These are phyloP conservation scores for Lysandra coridon DNA, from an alignment of 2,888 invertebrate genomes.

Conservation along the genomic window DNA sequence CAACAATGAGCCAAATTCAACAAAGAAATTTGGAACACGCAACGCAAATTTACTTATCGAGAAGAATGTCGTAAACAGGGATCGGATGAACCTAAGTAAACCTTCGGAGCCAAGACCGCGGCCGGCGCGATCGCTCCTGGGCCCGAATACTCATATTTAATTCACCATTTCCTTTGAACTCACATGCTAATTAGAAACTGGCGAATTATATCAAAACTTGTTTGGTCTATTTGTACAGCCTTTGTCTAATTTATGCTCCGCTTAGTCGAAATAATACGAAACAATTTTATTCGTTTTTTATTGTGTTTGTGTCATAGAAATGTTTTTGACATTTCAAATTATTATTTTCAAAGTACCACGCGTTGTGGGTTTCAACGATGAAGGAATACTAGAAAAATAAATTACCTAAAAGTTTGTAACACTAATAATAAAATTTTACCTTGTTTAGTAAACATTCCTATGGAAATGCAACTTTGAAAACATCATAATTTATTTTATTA, in stretches of 20 bases:
- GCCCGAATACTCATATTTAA: conserved; percentile 78
- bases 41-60: conserved; percentile 71
- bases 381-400: background rate
- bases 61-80: conserved; percentile 63
- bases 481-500: too few species aligned
- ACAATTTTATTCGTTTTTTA: conserved; percentile 8
- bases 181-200: conserved; percentile 60
- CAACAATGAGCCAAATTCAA: conserved; percentile 67
- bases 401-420: too few species aligned
- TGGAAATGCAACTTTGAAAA: too few species aligned
- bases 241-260: conserved; percentile 21
- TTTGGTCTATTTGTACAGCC: conserved; percentile 31
- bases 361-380: background rate
- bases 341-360: background rate
- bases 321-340: conserved; percentile 3
- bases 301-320: background rate
- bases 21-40: conserved; percentile 70
- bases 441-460: background rate
- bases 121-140: conserved; percentile 61
- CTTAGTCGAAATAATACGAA: conserved; percentile 22
- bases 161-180: conserved; percentile 58
- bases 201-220: conserved; percentile 47
- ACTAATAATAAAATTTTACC: background rate
- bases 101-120: conserved; percentile 63
- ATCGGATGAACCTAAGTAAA: conserved; percentile 70